Base-by-base conservation (phyloP, 2,113 vertebrate genomes). In the Nicator chloris region DNA sequence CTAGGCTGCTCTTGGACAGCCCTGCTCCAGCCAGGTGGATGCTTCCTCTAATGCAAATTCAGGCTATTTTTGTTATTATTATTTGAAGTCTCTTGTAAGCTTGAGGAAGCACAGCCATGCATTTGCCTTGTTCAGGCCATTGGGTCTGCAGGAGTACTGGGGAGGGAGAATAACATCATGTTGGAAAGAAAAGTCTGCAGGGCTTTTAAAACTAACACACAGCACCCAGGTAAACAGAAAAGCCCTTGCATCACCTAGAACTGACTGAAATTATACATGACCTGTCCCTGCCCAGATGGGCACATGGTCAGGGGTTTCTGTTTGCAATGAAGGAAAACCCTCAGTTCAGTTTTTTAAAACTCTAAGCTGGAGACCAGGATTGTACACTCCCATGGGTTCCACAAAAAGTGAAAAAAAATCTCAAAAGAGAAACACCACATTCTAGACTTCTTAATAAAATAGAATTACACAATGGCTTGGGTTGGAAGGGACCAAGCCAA, bases 81-180 rank as follows among this genome's bases (percentile, higher is more conserved):
- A 86, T 97, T 97, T 97, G 80, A 96, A 95, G 88, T 77, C 21
- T 86, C 19, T 76, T 8, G 26, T 78, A 86, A 66, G 28, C 59
- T 79, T 30, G 68, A 88, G 83, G 88, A 84, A 91, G n/a, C 39
- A 40, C 16, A 56, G 9, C 53, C 39, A 21, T 30, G 33, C 19
- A 33, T 51, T 61, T 69, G 47, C 22, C 61, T 91, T 23, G 23
- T 42, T 78, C 57, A 39, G 60, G 44, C 39, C 37, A 35, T 30
- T 47, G 57, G 10, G 18, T n/a, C 28, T 66, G 61, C 7, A 51
- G 22, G 23, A 65, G 19, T 2, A 26, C 2, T 20, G 6, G n/a
- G 6, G 15, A 64, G 45, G 39, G 39, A 50, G 63, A 64, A 8
- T 1, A 92, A 28, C 4, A 37, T 4, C 10, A 4, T 8, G 4